A percentile compares a stretch with the other conserved stretches of the same genome.
phyloP scores from a whole-genome alignment of 2,888 invertebrate species.

The Eucriotettix oculatus region DNA sequence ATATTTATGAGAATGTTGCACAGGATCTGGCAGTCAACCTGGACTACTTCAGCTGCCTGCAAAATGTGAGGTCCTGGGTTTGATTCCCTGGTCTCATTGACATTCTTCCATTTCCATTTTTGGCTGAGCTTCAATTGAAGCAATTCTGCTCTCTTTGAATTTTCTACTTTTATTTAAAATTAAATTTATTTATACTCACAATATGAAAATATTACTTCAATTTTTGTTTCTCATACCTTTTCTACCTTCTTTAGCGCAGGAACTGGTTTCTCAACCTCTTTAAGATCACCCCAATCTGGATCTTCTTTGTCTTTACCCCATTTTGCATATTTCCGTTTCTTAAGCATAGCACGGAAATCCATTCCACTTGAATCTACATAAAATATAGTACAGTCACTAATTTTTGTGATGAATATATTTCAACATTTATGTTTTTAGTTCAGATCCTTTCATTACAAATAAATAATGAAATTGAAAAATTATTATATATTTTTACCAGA shows the following conservation, averaged over 20 bases:
- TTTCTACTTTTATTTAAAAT: not conserved
- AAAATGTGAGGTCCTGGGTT: too few species aligned
- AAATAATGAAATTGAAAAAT: not conserved
- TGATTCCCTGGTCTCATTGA: too few species aligned
- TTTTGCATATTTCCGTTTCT: constrained; percentile 88
- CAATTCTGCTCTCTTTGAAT: too few species aligned
- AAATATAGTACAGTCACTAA: too few species aligned
- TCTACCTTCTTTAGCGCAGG: constrained; percentile 84
- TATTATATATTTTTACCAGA: constrained; percentile 46
- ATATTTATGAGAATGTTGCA: too few species aligned
- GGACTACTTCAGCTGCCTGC: too few species aligned
- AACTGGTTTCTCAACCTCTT: constrained; percentile 75
- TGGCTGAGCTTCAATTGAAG: too few species aligned
- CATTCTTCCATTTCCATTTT: too few species aligned
- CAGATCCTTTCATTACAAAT: not conserved
- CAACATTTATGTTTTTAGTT: not conserved
- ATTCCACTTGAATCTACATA: constrained; percentile 79
- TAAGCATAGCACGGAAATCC: constrained; percentile 97
- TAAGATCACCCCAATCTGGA: constrained; percentile 84
- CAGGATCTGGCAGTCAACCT: too few species aligned
- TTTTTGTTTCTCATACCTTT: constrained; percentile 49
- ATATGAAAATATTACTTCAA: not conserved
- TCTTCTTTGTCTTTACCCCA: constrained; percentile 85
- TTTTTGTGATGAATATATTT: too few species aligned
- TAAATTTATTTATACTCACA: not conserved